Conservation (phyloP, 2,888 invertebrate genomes). For the Aphodius sticticus region DNA sequence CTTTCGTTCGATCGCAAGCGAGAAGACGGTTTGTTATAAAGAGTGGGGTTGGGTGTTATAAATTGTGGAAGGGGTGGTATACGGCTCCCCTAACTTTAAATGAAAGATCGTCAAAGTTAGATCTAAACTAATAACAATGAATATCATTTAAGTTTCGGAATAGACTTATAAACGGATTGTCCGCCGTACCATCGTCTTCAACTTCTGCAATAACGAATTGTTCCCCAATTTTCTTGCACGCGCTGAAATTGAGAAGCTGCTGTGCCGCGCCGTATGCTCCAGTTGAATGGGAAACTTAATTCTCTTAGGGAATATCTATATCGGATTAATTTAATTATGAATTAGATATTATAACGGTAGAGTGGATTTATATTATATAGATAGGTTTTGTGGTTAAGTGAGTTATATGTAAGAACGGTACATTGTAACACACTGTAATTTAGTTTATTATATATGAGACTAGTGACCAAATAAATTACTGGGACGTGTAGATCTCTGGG, state of each 20-base stretch:
- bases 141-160: conserved; percentile 50
- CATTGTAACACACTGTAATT: too few species aligned
- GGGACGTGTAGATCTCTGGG: too few species aligned
- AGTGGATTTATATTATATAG: too few species aligned
- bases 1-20: not conserved
- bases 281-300: not conserved
- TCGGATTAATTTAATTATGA: not conserved
- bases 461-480: too few species aligned
- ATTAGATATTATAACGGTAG: too few species aligned
- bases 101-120: conserved; percentile 42
- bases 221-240: conserved; percentile 32
- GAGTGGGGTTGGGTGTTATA: not conserved
- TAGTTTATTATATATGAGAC: too few species aligned
- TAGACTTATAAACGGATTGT: conserved; percentile 45
- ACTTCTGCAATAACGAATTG: conserved; percentile 43
- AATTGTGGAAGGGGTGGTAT: not conserved
- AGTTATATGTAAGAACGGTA: too few species aligned
- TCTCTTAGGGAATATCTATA: not conserved
- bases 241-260: not conserved
- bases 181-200: conserved; percentile 34
- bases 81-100: conserved; percentile 30
- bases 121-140: conserved; percentile 49
- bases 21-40: conserved; percentile 6
- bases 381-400: too few species aligned
- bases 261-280: not conserved